phyloP scores from a whole-genome alignment of 37 sponge, comb jelly and placozoan species.

The Trichoplax adhaerens region DNA sequence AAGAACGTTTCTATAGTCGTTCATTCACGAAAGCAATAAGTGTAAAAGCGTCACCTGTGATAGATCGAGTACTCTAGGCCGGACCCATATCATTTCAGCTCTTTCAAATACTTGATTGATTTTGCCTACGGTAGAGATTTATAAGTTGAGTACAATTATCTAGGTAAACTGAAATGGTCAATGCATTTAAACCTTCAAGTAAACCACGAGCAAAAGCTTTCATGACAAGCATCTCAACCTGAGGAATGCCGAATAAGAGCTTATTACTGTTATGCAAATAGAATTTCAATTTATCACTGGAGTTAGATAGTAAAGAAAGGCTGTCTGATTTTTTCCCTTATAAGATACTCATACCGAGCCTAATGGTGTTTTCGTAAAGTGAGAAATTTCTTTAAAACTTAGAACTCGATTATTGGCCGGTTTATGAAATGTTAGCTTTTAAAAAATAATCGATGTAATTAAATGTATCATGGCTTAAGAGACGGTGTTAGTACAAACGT shows the following conservation, averaged over 20 bases:
- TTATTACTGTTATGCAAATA: slow-evolving; percentile 14
- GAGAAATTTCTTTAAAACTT: background rate
- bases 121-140: slow-evolving; percentile 2
- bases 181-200: slow-evolving; percentile 32
- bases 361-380: background rate
- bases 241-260: background rate
- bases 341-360: background rate
- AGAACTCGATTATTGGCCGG: no score
- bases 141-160: no score
- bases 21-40: no score
- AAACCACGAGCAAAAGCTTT: slow-evolving; percentile 64
- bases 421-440: slow-evolving; percentile 8
- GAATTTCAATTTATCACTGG: slow-evolving; percentile 24
- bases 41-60: slow-evolving; percentile 30
- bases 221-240: slow-evolving; percentile 81
- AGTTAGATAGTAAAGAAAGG: background rate
- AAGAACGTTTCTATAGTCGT: no score
- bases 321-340: background rate
- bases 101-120: slow-evolving; percentile 58
- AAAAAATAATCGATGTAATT: no score
- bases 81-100: slow-evolving; percentile 80
- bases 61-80: slow-evolving; percentile 66
- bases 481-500: no score
- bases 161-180: no score
- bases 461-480: no score